Evolutionary conservation across 2,888 invertebrate species (phyloP), one percentile per base, ranked within the genome.

Genomic region (Folsomia manolachei): DNA sequence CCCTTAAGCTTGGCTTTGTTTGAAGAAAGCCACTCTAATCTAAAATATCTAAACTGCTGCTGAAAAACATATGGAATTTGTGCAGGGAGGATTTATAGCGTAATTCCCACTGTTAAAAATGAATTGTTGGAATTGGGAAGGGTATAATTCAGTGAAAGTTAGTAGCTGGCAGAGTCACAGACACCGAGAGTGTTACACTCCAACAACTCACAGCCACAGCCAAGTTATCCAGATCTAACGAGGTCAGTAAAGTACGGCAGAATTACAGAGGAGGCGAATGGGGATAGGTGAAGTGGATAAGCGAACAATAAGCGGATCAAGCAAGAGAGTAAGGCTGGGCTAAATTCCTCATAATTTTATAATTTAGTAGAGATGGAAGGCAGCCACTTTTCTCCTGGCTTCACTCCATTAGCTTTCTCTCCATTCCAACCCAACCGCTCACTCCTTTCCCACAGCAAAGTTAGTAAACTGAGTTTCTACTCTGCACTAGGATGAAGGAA

Each of bases 71-170:
- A 39, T 39, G 39, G 39, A 39, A 39, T 39, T 39, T 39, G 39
- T 39, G 39, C 39, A 9, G 39, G 39, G 39, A 39, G 39, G 39
- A 56, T 56, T 56, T 56, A 56, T 21, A 21, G 56, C 56, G 7
- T 56, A 56, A 56, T 56, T 56, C 21, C 7, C 19, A 18, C 56
- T 14, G 19, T 56, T 21, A 56, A 56, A 56, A 56, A 56, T 56
- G 56, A 56, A 56, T 19, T 56, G 56, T 56, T 56, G 56, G 56
- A 56, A 39, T 39, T 39, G 39, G 39, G 39, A 39, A 39, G 39
- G 14, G 39, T 39, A 39, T 39, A 39, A 39, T 39, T 39, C 14
- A 39, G 39, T 39, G 39, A 39, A 14, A 39, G 39, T 39, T 39
- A 14, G 39, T 39, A 4, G 39, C 14, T 39, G 39, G 39, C 14